These are phyloP conservation scores for Urophycis tenuis DNA, from an alignment of 2,797 vertebrate genomes.

Conservation along the genomic window DNA sequence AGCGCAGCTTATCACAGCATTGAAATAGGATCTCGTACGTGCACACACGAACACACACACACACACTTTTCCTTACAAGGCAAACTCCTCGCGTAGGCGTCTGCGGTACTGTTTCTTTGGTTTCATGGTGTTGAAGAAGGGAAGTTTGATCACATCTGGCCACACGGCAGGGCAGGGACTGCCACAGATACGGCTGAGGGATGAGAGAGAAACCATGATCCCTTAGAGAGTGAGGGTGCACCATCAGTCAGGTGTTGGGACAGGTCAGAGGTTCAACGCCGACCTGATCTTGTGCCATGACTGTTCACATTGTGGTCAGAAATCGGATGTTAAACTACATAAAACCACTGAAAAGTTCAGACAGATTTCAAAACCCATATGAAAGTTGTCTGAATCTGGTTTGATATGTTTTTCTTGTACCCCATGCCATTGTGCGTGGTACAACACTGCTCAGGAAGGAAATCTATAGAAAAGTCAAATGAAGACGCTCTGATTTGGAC, in stretches of 20 bases:
- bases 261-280: background rate
- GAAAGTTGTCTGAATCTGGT: too few species aligned
- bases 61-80: constrained; percentile 83
- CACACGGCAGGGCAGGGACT: constrained; percentile 96
- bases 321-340: background rate
- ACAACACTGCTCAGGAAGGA: too few species aligned
- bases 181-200: constrained; percentile 88
- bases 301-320: background rate
- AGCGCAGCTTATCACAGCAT: background rate
- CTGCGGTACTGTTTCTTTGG: constrained; percentile 99
- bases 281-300: background rate
- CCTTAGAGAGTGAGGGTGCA: background rate
- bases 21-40: background rate
- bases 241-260: background rate
- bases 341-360: background rate
- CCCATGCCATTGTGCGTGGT: too few species aligned
- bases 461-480: too few species aligned
- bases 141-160: constrained; percentile 98
- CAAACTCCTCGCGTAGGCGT: constrained; percentile 93
- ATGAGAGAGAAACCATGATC: background rate
- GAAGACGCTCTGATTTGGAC: too few species aligned
- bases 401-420: too few species aligned
- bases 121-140: constrained; percentile 99
- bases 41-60: background rate
- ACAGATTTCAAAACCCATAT: background rate